phyloP scores from a whole-genome alignment of 37 sponge, comb jelly and placozoan genomes.

The Spongia lamella region DNA sequence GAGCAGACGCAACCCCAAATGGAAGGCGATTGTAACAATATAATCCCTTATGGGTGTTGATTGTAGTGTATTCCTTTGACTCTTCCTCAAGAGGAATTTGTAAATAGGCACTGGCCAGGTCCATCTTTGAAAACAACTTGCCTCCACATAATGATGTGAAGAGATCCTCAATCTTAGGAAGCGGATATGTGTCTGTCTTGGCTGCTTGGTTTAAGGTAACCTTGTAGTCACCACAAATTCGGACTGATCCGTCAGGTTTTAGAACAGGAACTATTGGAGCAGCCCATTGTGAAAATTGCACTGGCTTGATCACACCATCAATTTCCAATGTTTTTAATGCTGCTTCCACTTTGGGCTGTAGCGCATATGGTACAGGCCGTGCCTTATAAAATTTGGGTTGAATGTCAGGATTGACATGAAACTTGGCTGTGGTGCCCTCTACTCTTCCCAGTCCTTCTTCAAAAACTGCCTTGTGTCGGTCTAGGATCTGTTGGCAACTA shows the following conservation, averaged over 20 bases:
- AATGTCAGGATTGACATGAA: not conserved
- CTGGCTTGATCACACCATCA: conserved; percentile 33
- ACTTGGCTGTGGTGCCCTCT: not conserved
- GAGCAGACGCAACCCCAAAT: conserved; percentile 24
- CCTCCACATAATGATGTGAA: conserved; percentile 19
- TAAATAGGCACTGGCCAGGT: conserved; percentile 16
- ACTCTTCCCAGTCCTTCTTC: not conserved
- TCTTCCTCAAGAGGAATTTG: conserved; percentile 20
- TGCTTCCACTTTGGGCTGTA: conserved; percentile 27
- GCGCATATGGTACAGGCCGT: conserved; percentile 13
- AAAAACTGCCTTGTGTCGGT: not conserved
- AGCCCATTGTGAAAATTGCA: conserved; percentile 47
- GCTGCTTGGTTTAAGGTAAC: not conserved
- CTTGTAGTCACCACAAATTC: conserved; percentile 52
- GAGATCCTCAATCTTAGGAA: conserved; percentile 1
- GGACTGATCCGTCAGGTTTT: conserved; percentile 29
- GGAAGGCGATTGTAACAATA: conserved; percentile 16
- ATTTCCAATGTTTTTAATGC: conserved; percentile 8
- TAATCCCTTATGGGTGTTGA: conserved; percentile 31
- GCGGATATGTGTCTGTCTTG: not conserved
- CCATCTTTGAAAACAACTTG: conserved; percentile 27
- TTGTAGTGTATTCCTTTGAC: conserved; percentile 12
- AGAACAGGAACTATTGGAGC: conserved; percentile 44
- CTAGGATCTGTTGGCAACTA: not conserved
- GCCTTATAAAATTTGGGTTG: conserved; percentile 4